phyloP scores from a whole-genome alignment of 2,888 invertebrate genomes.

The Papilio gigon region DNA sequence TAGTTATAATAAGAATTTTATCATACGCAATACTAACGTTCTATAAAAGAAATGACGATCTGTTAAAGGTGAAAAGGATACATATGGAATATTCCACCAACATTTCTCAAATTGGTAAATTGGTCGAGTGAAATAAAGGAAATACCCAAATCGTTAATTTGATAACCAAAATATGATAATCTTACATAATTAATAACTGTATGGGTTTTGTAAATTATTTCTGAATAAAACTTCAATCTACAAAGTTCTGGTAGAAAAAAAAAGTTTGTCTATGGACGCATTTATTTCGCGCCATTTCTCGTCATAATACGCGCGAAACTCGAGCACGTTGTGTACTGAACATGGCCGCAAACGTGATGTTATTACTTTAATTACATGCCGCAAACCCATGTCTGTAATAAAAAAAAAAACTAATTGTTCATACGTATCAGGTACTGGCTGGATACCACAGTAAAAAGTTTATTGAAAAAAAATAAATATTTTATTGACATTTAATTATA shows the following conservation, averaged over 20 bases:
- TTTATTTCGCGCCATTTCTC: not conserved
- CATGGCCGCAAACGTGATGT: slow-evolving; percentile 37
- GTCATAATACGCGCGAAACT: slow-evolving; percentile 8
- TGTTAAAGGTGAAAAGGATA: not conserved
- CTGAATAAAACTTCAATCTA: not conserved
- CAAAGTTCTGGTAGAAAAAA: not conserved
- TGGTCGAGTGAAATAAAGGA: not conserved
- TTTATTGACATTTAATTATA: not conserved
- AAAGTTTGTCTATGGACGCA: not conserved
- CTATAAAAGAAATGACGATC: not conserved
- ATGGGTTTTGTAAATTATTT: slow-evolving; percentile 1
- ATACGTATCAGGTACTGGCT: not conserved
- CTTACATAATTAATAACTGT: too few species aligned
- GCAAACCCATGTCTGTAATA: slow-evolving; percentile 12
- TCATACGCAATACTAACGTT: not conserved
- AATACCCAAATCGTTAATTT: not conserved
- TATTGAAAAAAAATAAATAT: not conserved
- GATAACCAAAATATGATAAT: too few species aligned
- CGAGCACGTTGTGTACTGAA: slow-evolving; percentile 34
- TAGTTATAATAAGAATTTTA: not conserved
- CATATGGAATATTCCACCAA: not conserved
- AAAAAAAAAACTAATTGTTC: slow-evolving; percentile 12
- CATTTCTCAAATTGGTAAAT: not conserved
- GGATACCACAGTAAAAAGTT: not conserved
- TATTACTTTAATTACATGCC: slow-evolving; percentile 23